Percentiles rank a stretch among this genome's conserved stretches.
Conservation (phyloP, 2,113 vertebrate species). For the Variabilichromis moorii region DNA sequence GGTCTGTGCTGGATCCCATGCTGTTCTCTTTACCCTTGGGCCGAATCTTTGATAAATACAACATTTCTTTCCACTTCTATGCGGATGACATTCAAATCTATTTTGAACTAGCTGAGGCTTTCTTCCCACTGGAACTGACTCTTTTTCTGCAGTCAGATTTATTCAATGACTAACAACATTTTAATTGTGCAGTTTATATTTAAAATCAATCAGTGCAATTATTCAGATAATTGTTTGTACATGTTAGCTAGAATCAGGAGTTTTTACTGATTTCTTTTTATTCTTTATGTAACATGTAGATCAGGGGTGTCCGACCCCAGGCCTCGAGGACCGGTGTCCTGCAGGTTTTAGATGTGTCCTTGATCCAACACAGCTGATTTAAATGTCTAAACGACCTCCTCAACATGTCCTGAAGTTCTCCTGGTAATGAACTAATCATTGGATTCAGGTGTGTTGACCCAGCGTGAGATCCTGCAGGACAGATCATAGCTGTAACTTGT, state of each 20-base stretch:
- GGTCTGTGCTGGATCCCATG: too few relatives aligned
- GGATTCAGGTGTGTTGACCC: rapidly evolving
- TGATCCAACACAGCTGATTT: neutral
- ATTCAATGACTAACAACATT: neutral
- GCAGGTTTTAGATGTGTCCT: neutral
- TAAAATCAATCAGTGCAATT: neutral
- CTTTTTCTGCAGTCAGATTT: neutral
- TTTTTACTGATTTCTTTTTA: neutral
- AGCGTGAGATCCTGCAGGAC: neutral
- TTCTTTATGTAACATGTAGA: neutral
- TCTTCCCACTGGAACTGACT: too few relatives aligned
- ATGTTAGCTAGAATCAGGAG: neutral
- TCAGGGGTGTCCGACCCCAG: neutral
- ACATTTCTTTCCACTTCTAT: too few relatives aligned
- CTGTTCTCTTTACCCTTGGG: too few relatives aligned
- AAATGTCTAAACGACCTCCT: rapidly evolving
- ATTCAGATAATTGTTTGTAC: neutral
- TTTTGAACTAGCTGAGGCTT: too few relatives aligned
- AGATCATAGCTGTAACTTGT: neutral
- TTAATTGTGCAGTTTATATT: neutral
- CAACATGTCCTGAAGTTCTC: rapidly evolving
- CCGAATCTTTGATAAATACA: too few relatives aligned
- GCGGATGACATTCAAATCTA: too few relatives aligned
- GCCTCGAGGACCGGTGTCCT: neutral
- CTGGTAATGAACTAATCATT: neutral